Percentiles rank a stretch among this genome's conserved stretches.
Evolutionary conservation across 2,888 invertebrate species (phyloP).

Genomic region (Platycheirus albimanus): DNA sequence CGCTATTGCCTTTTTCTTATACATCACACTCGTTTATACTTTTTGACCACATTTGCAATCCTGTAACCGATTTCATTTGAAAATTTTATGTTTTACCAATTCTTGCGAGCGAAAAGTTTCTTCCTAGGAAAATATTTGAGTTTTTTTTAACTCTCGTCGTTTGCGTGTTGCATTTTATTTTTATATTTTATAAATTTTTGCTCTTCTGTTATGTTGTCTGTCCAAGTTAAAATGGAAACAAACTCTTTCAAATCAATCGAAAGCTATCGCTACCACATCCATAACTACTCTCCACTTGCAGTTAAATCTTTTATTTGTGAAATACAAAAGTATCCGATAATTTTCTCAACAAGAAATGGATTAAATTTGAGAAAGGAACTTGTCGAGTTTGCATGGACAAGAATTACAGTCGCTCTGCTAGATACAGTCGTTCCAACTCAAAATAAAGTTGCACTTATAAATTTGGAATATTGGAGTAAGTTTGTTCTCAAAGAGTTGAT

Average conservation of each 20-base stretch:
- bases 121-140: too few relatives aligned
- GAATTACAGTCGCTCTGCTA: constrained; percentile 4
- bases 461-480: constrained; percentile 27
- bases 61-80: too few relatives aligned
- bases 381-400: constrained; percentile 23
- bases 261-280: constrained; percentile 31
- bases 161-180: neutral
- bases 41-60: too few relatives aligned
- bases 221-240: constrained; percentile 4
- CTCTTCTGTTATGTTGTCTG: constrained; percentile 5
- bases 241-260: constrained; percentile 7
- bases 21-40: too few relatives aligned
- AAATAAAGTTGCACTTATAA: constrained; percentile 13
- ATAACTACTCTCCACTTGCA: constrained; percentile 12
- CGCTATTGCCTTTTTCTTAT: too few relatives aligned
- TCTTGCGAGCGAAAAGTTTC: too few relatives aligned
- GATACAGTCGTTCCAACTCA: constrained; percentile 8
- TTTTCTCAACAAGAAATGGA: constrained; percentile 1
- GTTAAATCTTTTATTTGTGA: constrained; percentile 11
- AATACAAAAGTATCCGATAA: constrained; percentile 17
- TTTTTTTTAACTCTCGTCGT: neutral
- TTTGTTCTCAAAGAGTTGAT: too few relatives aligned
- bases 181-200: neutral
- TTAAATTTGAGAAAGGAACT: constrained; percentile 4
- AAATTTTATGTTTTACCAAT: too few relatives aligned